These are phyloP conservation scores for Copsychus sechellarum DNA, from an alignment of 2,113 vertebrate species.

Conservation along the genomic window DNA sequence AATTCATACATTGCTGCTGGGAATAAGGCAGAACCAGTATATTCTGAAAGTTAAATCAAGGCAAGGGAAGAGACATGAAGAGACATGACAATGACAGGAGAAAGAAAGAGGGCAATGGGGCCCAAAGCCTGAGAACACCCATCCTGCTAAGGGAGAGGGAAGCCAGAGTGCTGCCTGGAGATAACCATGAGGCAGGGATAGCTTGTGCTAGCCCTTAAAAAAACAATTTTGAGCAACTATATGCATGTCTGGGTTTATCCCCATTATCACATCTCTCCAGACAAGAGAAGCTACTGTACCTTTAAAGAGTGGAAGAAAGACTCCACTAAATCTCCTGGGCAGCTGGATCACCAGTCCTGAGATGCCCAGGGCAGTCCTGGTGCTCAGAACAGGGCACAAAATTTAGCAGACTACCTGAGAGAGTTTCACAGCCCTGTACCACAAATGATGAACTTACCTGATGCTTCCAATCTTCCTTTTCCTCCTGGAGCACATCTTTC, in stretches of 20 bases:
- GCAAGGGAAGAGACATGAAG: too few species aligned
- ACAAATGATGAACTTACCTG: background rate
- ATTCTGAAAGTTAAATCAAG: background rate
- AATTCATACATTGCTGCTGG: background rate
- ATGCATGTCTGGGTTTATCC: background rate
- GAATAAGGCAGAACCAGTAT: background rate
- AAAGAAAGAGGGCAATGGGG: background rate
- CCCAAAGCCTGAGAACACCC: background rate
- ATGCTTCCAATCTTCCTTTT: background rate
- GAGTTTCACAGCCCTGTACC: background rate
- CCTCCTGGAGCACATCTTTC: background rate
- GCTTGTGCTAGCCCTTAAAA: background rate
- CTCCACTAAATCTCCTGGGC: background rate
- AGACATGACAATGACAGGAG: accelerated
- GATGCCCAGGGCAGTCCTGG: accelerated
- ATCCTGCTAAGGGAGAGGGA: background rate
- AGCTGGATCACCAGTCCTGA: background rate
- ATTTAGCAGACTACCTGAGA: background rate
- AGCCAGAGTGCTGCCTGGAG: background rate
- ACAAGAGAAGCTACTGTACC: background rate
- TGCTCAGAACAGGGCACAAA: accelerated
- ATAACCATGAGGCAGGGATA: background rate
- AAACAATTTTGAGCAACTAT: background rate
- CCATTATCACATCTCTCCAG: background rate
- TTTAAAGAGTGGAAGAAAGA: background rate